Base-by-base conservation (phyloP, 2,888 invertebrate species). In the Acanthosepion lycidas region DNA sequence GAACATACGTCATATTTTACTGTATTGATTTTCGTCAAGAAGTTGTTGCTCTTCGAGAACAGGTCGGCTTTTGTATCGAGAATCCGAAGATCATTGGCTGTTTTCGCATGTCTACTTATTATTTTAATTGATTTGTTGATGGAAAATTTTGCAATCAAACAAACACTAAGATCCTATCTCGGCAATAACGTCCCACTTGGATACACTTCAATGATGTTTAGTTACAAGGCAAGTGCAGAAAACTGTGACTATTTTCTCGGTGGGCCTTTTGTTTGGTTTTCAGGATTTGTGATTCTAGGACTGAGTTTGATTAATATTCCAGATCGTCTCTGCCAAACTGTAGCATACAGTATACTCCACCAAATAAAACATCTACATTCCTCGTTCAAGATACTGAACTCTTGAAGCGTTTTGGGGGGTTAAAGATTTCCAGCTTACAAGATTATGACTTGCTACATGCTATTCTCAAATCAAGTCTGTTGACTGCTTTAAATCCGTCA, bases 401-500 rank as follows among this genome's bases (percentile, higher is more conserved):
- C 1, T n/a, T 93, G 26, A 2, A 93, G 5, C 2, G 20, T n/a
- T 93, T 53, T 93, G 93, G 93, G 0, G n/a, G 33, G 51, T 51
- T 93, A 93, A 53, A 93, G 23, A 12, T n/a, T 26, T 51, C 93
- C 33, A 51, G 23, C n/a, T 6, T 49, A 26, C 26, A 51, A 1
- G 53, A 93, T 18, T 93, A 93, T 28, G n/a, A 93, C 1, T 53
- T 49, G 48, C 51, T 93, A n/a, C 42, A 93, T 20, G 93, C 93
- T n/a, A 93, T 93, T n/a, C 49, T 93, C 28, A 93, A 93, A 28
- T 5, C 93, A 8, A 93, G n/a, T 49, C 12, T 93, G 15, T 93
- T 53, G 48, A 93, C 93, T 28, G 49, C 93, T 93, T 93, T 93
- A 51, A 93, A 93, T 93, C 93, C 93, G 18, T 53, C 49, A 5